phyloP scores from a whole-genome alignment of 1,140 invertebrate genomes.

The Ridgeia piscesae region DNA sequence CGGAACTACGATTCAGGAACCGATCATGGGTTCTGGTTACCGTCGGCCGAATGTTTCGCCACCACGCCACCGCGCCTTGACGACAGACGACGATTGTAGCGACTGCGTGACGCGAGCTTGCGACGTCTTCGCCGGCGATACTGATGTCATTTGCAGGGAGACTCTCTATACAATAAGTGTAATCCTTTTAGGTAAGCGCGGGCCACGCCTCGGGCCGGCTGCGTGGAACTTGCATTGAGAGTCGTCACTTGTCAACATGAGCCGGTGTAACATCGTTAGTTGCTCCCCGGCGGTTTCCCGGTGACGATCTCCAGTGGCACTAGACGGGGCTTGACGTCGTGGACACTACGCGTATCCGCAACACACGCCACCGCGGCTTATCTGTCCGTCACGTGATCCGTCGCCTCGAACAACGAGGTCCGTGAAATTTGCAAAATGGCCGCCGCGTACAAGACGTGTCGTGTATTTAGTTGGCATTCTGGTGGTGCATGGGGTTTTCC shows the following conservation, averaged over 20 bases:
- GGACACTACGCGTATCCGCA: not conserved
- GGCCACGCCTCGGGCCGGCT: not conserved
- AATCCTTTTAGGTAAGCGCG: not conserved
- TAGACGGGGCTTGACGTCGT: not conserved
- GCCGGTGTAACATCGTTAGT: not conserved
- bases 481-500: no score
- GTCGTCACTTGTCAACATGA: no score
- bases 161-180: not conserved
- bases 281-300: not conserved
- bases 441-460: no score
- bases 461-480: no score
- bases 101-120: not conserved
- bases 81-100: not conserved
- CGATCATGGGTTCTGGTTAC: no score
- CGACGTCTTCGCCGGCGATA: not conserved
- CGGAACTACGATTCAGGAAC: no score
- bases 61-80: no score
- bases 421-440: no score
- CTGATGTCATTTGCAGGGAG: not conserved
- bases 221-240: not conserved
- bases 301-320: not conserved
- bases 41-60: no score
- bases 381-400: no score
- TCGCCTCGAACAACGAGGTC: no score
- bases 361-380: not conserved